Evolutionary conservation across 1,140 invertebrate species (phyloP).

Genomic region (Belonocnema kinseyi): DNA sequence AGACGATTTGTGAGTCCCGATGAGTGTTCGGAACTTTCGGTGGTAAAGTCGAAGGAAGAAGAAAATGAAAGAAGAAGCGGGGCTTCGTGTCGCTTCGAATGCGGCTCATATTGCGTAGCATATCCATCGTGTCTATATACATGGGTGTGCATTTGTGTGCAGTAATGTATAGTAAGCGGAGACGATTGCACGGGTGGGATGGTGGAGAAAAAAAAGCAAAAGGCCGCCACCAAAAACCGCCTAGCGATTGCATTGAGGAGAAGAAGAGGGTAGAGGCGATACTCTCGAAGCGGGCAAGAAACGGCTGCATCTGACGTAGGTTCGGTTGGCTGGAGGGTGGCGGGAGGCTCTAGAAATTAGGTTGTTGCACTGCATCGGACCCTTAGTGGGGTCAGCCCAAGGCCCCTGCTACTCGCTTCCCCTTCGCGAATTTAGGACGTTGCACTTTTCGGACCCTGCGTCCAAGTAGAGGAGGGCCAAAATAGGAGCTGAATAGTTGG

Average conservation of each 20-base stretch:
- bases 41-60: slow-evolving; percentile 23
- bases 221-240: slow-evolving; percentile 68
- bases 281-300: slow-evolving; percentile 44
- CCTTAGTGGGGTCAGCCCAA: slow-evolving; percentile 70
- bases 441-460: slow-evolving; percentile 72
- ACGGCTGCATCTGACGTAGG: slow-evolving; percentile 52
- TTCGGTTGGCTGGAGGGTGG: slow-evolving; percentile 53
- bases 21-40: not conserved
- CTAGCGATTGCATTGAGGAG: slow-evolving; percentile 73
- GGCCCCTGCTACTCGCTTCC: slow-evolving; percentile 67
- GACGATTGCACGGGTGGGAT: slow-evolving; percentile 70
- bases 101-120: slow-evolving; percentile 72
- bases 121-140: slow-evolving; percentile 60
- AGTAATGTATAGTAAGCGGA: slow-evolving; percentile 66
- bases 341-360: slow-evolving; percentile 74
- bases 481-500: slow-evolving; percentile 54
- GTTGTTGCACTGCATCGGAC: slow-evolving; percentile 72
- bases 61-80: slow-evolving; percentile 51
- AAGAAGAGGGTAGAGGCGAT: slow-evolving; percentile 46
- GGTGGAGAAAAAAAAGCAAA: slow-evolving; percentile 51
- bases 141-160: not conserved
- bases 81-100: slow-evolving; percentile 54
- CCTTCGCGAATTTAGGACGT: slow-evolving; percentile 73
- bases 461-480: slow-evolving; percentile 59
- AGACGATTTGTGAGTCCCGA: not conserved